Evolutionary conservation across 2,888 invertebrate species (phyloP).

Genomic region (Melinaea menophilus): DNA sequence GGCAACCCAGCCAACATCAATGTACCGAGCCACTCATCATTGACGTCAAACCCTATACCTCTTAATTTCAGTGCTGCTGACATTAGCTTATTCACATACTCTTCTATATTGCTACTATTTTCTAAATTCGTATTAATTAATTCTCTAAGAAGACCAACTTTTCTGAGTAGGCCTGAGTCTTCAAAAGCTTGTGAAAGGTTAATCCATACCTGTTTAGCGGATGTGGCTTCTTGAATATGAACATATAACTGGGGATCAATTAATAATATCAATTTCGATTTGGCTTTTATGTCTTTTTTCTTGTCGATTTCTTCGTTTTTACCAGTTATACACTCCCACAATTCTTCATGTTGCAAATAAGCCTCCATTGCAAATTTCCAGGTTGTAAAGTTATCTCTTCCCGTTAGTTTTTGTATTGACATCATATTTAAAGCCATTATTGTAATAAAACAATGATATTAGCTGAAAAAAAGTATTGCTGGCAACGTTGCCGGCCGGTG

Average conservation of each 20-base stretch:
- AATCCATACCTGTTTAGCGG: slow-evolving; percentile 31
- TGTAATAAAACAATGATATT: too few relatives aligned
- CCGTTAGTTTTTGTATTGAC: slow-evolving; percentile 2
- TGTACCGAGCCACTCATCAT: slow-evolving; percentile 11
- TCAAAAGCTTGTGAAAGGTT: slow-evolving; percentile 27
- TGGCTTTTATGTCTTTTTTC: slow-evolving; percentile 22
- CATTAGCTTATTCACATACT: slow-evolving; percentile 29
- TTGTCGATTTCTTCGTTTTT: slow-evolving; percentile 9
- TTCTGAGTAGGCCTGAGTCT: slow-evolving; percentile 25
- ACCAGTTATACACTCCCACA: slow-evolving; percentile 16
- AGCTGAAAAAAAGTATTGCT: too few relatives aligned
- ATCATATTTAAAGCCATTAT: too few relatives aligned
- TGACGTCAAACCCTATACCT: slow-evolving; percentile 6
- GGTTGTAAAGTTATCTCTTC: slow-evolving; percentile 16
- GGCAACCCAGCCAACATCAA: slow-evolving; percentile 10
- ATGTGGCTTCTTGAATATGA: slow-evolving; percentile 27
- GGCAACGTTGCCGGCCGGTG: too few relatives aligned
- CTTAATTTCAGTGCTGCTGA: slow-evolving; percentile 5
- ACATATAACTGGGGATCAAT: slow-evolving; percentile 25
- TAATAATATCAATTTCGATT: slow-evolving; percentile 28
- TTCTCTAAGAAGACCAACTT: slow-evolving; percentile 25
- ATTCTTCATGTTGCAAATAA: slow-evolving; percentile 18
- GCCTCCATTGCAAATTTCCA: slow-evolving; percentile 21
- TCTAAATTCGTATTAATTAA: slow-evolving; percentile 21
- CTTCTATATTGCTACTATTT: slow-evolving; percentile 24